Conservation (phyloP, 2,797 vertebrate species). For the Syndactyla subalaris region DNA sequence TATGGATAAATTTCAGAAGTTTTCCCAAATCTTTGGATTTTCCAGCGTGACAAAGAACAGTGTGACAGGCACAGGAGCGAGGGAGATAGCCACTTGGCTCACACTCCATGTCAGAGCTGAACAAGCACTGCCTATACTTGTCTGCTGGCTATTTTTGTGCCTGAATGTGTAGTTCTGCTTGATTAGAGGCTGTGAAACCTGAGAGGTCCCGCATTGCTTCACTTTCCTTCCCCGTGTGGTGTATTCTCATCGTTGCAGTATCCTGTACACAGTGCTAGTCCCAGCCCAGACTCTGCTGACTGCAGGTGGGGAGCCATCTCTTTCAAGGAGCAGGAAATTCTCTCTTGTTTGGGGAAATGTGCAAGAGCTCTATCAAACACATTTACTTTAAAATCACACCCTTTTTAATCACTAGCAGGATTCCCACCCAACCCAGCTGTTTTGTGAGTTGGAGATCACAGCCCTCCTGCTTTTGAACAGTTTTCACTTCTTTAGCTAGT, state of each 20-base stretch:
- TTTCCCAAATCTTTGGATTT: background rate
- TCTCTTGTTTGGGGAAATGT: accelerated
- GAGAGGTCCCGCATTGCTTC: background rate
- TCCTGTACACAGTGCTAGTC: background rate
- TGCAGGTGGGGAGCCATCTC: background rate
- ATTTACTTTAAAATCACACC: background rate
- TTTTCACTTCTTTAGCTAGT: background rate
- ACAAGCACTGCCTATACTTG: background rate
- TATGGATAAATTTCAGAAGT: background rate
- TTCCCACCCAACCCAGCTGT: background rate
- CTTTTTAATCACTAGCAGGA: background rate
- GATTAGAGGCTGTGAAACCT: background rate
- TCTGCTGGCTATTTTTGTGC: background rate
- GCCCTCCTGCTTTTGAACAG: background rate
- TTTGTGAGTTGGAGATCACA: background rate
- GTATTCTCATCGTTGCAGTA: background rate
- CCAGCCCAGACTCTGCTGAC: background rate
- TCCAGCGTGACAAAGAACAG: background rate
- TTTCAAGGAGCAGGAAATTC: accelerated
- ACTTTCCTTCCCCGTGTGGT: accelerated
- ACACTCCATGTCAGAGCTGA: background rate
- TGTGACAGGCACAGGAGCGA: accelerated
- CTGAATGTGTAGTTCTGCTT: background rate
- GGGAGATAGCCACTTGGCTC: background rate
- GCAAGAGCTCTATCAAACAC: background rate